These are phyloP conservation scores for Sarcophaga peregrina DNA, from an alignment of 1,140 invertebrate genomes.

Conservation along the genomic window DNA sequence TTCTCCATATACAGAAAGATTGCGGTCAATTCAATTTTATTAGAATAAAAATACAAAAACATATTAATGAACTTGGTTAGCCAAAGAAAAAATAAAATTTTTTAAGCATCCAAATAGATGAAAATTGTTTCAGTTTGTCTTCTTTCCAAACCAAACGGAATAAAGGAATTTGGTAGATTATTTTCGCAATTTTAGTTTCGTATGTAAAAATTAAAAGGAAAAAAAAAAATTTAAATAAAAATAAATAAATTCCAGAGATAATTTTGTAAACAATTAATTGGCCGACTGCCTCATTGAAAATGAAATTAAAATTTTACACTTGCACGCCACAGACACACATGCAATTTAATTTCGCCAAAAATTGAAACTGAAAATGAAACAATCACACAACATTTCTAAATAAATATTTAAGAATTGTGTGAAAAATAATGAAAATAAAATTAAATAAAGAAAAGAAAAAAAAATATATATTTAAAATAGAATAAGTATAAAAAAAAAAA, in stretches of 20 bases:
- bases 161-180: too few relatives aligned
- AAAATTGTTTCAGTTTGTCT: too few relatives aligned
- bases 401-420: constrained; percentile 2
- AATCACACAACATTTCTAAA: neutral
- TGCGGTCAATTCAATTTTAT: too few relatives aligned
- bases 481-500: neutral
- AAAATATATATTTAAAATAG: neutral
- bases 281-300: neutral
- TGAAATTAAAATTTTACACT: neutral
- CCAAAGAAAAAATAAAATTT: too few relatives aligned
- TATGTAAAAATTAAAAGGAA: too few relatives aligned
- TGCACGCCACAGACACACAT: neutral
- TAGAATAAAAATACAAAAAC: too few relatives aligned
- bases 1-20: too few relatives aligned
- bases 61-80: too few relatives aligned
- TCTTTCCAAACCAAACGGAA: too few relatives aligned
- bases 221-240: neutral
- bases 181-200: too few relatives aligned
- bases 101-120: too few relatives aligned
- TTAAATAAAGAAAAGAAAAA: neutral
- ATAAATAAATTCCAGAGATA: neutral
- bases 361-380: neutral
- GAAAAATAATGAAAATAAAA: neutral
- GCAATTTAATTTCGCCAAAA: neutral
- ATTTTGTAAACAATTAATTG: constrained; percentile 24